Evolutionary conservation across 2,888 invertebrate species (phyloP), one percentile per base, ranked within the genome.

Genomic region (Lasioglossum pauxillum): DNA sequence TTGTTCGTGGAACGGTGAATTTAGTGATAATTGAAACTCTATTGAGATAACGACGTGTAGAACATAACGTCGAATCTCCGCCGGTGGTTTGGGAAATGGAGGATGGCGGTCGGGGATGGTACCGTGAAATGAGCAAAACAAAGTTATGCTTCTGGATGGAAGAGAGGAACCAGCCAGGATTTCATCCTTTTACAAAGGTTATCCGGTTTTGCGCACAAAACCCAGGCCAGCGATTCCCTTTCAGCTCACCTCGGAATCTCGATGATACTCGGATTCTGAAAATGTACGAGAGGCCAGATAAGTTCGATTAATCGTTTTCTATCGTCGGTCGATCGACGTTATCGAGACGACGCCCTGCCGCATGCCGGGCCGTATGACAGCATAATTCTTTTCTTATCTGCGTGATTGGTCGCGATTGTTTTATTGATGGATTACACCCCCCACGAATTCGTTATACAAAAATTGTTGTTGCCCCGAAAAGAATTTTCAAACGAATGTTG

Each of bases 181-280:
- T 84, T 88, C 49, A 81, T 79, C 80, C 81, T 73, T 69, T 78
- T 67, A 78, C 60, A 80, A 82, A 80, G 31, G 64, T 53, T 74
- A 81, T 81, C 72, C 46, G 44, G 4, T 69, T 10, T 49, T 60
- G 38, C 35, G 41, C 38, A 74, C 46, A 38, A 78, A 81, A 86
- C 64, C 67, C 75, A 60, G 69, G 80, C 64, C 75, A 83, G 78
- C 84, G 86, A 90, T 89, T 91, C 82, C 64, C 80, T 90, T 88
- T 86, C 64, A 83, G 85, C 93, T 93, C 91, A 93, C 93, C 92
- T 93, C 93, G 82, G 92, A 90, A 89, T 92, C 90, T 60, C 82
- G 90, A 60, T 87, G 90, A 78, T 86, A 91, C 82, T 93, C 92
- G 57, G 92, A 80, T 76, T 92, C 92, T 93, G 92, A 83, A 88